Base-by-base conservation (phyloP, 2,797 vertebrate species). In the Scarus forsteni region DNA sequence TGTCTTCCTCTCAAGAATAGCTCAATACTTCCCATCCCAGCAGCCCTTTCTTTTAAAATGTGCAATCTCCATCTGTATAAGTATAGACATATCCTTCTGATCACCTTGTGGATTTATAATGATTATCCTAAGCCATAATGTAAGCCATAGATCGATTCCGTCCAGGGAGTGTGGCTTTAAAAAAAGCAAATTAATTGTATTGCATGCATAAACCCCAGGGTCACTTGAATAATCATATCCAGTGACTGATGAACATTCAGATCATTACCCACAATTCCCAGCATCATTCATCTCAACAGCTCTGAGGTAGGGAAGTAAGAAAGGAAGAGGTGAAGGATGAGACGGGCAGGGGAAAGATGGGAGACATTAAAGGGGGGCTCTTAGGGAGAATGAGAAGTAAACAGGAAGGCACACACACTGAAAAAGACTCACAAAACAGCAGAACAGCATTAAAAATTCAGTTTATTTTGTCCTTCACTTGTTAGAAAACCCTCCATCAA, bases 191-290 rank as follows among this genome's bases (percentile, higher is more conserved):
- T n/a, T 3, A 15, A 73, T 54, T 10, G 12, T 56, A 19, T 58
- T 46, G 27, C 43, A 42, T 38, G 36, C 59, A 71, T 62, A 76
- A 70, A 77, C 56, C 77, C 63, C 58, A 79, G 70, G 80, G 74
- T 80, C 68, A 63, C 14, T 57, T 62, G 62, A 66, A 66, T 53
- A 73, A 16, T 68, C 57, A 62, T 42, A 76, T 3, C 50, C 70
- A 66, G 9, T 86, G 81, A 82, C 71, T 73, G 83, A 87, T 86
- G 66, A 72, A 55, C 2, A 5, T 45, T 80, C 79, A 75, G 68
- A 83, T 84, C 79, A 80, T 87, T 81, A 86, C 77, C 80, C 79
- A 68, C 83, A 75, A 75, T 87, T 86, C 84, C 66, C 72, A 35
- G 60, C 84, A 79, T 83, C 46, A 70, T 73, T 84, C 60, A 75